A percentile compares a stretch with the other conserved stretches of the same genome.
Evolutionary conservation across 2,113 vertebrate genomes (phyloP).

Genomic region (Xyliphius kryptos): DNA sequence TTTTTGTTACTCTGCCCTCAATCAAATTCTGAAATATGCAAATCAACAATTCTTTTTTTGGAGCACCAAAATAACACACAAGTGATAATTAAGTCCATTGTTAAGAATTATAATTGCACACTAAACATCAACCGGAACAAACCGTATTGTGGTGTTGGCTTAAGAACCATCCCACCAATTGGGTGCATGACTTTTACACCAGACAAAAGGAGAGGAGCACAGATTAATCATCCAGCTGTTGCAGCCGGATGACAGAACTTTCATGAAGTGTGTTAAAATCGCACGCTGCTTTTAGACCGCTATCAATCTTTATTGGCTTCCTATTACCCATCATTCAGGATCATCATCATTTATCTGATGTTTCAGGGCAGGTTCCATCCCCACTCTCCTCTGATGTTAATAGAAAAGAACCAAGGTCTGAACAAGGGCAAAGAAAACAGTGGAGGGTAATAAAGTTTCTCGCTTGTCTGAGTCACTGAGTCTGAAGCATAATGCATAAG

Average conservation of each 20-base stretch:
- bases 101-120: too few species aligned
- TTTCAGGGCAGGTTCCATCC: slow-evolving; percentile 15
- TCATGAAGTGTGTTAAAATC: slow-evolving; percentile 25
- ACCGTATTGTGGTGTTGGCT: too few species aligned
- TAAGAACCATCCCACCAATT: too few species aligned
- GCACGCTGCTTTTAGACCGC: slow-evolving; percentile 29
- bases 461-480: not conserved
- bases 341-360: slow-evolving; percentile 26
- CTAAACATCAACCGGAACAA: too few species aligned
- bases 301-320: slow-evolving; percentile 32
- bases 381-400: slow-evolving; percentile 19
- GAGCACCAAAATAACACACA: too few species aligned
- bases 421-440: slow-evolving; percentile 26
- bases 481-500: not conserved
- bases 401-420: slow-evolving; percentile 17
- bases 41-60: too few species aligned
- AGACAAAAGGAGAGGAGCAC: not conserved
- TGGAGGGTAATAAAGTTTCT: slow-evolving; percentile 2
- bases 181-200: too few species aligned
- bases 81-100: too few species aligned
- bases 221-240: slow-evolving; percentile 17
- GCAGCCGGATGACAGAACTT: slow-evolving; percentile 26
- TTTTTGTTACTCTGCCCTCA: too few species aligned
- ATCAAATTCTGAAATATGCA: too few species aligned
- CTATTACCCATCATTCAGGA: slow-evolving; percentile 28